These are phyloP conservation scores for Esox masquinongy DNA, from an alignment of 2,797 vertebrate genomes.

Conservation along the genomic window DNA sequence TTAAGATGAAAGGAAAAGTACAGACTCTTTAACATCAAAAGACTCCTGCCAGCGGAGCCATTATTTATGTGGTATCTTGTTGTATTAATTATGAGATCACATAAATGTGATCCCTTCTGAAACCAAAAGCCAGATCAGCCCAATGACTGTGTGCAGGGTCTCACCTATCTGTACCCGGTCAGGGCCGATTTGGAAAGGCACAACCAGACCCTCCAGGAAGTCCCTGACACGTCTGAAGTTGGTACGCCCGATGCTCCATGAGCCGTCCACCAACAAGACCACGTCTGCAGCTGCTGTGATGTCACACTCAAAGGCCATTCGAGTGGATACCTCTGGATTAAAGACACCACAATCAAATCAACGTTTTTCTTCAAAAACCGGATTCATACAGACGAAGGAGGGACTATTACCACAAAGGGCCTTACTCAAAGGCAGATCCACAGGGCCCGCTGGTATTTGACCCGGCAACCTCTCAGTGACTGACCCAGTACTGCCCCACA, in stretches of 20 bases:
- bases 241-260: slow-evolving; percentile 92
- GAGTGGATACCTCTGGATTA: slow-evolving; percentile 55
- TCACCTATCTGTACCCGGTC: slow-evolving; percentile 87
- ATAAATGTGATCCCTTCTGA: background rate
- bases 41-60: background rate
- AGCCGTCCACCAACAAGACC: slow-evolving; percentile 89
- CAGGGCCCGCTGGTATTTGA: too few species aligned
- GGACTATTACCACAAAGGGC: too few species aligned
- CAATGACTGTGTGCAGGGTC: background rate
- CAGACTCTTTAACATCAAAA: background rate
- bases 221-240: slow-evolving; percentile 91
- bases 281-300: slow-evolving; percentile 75
- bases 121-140: background rate
- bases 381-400: background rate
- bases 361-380: too few species aligned
- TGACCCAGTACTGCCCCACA: too few species aligned
- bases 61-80: background rate
- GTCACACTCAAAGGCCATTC: slow-evolving; percentile 78
- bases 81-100: background rate
- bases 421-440: too few species aligned
- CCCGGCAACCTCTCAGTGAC: too few species aligned
- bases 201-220: slow-evolving; percentile 86
- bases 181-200: slow-evolving; percentile 82
- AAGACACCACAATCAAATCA: background rate
- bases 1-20: background rate